Evolutionary conservation across 2,797 vertebrate species (phyloP).

Genomic region (Typhlichthys subterraneus): DNA sequence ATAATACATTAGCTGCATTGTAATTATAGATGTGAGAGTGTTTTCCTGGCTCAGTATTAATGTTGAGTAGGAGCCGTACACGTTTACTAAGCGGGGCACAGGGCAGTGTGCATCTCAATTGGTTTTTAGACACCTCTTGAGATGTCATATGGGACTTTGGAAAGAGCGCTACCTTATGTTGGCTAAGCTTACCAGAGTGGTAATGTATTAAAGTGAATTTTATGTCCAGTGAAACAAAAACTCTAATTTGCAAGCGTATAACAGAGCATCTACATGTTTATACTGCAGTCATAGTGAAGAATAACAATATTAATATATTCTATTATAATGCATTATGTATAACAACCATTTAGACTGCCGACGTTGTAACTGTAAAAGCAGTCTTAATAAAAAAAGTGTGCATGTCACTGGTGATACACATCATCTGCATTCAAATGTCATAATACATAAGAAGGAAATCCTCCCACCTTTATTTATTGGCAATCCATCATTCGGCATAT

Average conservation of each 20-base stretch:
- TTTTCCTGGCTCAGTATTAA: slow-evolving; percentile 65
- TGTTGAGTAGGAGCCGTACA: slow-evolving; percentile 68
- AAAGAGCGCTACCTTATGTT: too few relatives aligned
- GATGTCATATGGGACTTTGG: slow-evolving; percentile 33
- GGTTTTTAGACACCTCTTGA: slow-evolving; percentile 51
- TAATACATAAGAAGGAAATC: slow-evolving; percentile 49
- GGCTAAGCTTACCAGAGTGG: too few relatives aligned
- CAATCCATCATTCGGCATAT: slow-evolving; percentile 40
- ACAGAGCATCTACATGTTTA: slow-evolving; percentile 7
- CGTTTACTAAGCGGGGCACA: slow-evolving; percentile 51
- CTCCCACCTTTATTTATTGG: slow-evolving; percentile 59
- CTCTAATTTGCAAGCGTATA: too few relatives aligned
- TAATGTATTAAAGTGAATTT: slow-evolving; percentile 16
- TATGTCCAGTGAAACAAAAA: too few relatives aligned
- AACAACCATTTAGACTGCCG: slow-evolving; percentile 8
- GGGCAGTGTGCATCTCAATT: slow-evolving; percentile 51
- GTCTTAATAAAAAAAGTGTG: slow-evolving; percentile 52
- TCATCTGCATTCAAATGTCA: slow-evolving; percentile 41
- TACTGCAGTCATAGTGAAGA: slow-evolving; percentile 23
- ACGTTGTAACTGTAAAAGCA: not conserved
- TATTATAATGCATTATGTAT: not conserved
- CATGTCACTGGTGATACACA: slow-evolving; percentile 37
- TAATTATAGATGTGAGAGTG: slow-evolving; percentile 74
- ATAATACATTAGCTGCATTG: slow-evolving; percentile 79
- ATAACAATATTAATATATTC: not conserved